Evolutionary conservation across 2,797 vertebrate genomes (phyloP).

Genomic region (Tympanoctomys barrerae): DNA sequence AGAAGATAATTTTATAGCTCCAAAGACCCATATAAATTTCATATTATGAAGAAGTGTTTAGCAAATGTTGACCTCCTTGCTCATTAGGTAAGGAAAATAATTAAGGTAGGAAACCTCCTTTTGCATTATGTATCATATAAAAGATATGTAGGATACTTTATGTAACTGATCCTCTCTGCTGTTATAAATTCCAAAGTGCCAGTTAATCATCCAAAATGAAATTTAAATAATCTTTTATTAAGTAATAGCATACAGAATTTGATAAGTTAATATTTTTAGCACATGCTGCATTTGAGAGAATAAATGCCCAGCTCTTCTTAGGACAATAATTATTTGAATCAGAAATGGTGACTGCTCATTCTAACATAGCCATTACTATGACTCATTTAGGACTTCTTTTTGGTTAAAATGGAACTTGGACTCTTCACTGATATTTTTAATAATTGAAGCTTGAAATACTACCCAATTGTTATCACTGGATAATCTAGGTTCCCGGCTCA

Average conservation of each 20-base stretch:
- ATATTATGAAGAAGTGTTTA: background rate
- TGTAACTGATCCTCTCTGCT: background rate
- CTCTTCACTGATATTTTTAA: background rate
- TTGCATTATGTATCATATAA: background rate
- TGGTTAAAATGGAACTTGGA: background rate
- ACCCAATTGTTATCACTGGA: background rate
- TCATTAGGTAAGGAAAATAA: slow-evolving; percentile 57
- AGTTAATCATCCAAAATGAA: slow-evolving; percentile 48
- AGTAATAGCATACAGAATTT: background rate
- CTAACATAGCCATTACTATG: background rate
- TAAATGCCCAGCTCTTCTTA: background rate
- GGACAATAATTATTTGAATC: background rate
- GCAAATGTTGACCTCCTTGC: background rate
- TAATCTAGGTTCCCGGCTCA: background rate
- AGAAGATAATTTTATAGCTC: slow-evolving; percentile 22
- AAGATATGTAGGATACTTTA: slow-evolving; percentile 42
- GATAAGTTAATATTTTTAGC: slow-evolving; percentile 32
- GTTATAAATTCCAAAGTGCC: slow-evolving; percentile 42
- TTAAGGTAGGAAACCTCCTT: slow-evolving; percentile 1
- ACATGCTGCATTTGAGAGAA: background rate
- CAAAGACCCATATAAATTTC: slow-evolving; percentile 40
- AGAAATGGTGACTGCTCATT: background rate
- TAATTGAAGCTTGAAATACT: background rate
- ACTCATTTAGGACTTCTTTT: background rate
- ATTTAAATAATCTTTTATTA: slow-evolving; percentile 21